Conservation (phyloP, 2,888 invertebrate genomes). For the Temnothorax ravouxi region DNA sequence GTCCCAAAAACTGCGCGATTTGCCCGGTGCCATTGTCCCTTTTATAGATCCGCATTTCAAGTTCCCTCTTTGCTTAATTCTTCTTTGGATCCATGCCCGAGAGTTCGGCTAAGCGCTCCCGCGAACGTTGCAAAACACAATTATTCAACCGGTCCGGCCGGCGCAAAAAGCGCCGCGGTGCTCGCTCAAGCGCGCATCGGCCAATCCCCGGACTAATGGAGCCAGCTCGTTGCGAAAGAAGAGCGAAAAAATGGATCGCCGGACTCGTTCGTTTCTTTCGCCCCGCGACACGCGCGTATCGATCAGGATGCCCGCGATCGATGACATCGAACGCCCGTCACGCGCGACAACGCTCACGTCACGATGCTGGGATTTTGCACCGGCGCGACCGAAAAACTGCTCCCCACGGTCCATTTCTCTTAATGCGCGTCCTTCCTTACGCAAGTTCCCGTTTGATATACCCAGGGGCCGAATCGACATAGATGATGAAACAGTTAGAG, state of each 20-base stretch:
- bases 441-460: constrained; percentile 28
- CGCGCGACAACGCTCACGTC: constrained; percentile 64
- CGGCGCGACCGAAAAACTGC: constrained; percentile 5
- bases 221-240: constrained; percentile 63
- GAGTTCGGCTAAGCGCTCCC: constrained; percentile 59
- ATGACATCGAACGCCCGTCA: constrained; percentile 59
- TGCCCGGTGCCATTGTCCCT: constrained; percentile 59
- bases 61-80: constrained; percentile 71
- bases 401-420: constrained; percentile 65
- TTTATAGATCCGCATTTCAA: constrained; percentile 74
- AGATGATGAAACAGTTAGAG: not conserved
- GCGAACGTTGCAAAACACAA: constrained; percentile 81
- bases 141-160: constrained; percentile 79
- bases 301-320: constrained; percentile 59
- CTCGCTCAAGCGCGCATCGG: constrained; percentile 76
- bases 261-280: constrained; percentile 63
- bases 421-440: constrained; percentile 47
- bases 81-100: constrained; percentile 75
- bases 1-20: constrained; percentile 63
- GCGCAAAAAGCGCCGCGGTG: constrained; percentile 72
- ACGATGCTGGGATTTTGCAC: constrained; percentile 60
- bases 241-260: constrained; percentile 62
- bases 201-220: constrained; percentile 72
- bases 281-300: constrained; percentile 68
- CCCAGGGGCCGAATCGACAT: not conserved